A percentile compares a stretch with the other conserved stretches of the same genome.
Evolutionary conservation across 2,888 invertebrate genomes (phyloP).

Genomic region (Torymus aiolomorphi): DNA sequence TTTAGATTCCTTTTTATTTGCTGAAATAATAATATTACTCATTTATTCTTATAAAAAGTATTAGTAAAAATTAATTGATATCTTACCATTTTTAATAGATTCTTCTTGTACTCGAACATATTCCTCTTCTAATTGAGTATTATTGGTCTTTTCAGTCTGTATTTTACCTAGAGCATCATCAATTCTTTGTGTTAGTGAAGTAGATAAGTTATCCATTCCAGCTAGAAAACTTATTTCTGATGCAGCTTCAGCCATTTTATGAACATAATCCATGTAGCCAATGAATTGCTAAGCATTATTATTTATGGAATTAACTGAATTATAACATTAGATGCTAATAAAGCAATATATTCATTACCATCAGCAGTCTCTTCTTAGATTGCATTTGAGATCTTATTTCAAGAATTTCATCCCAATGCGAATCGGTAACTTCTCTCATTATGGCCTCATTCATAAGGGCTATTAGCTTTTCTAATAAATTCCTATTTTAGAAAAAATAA

Average conservation of each 20-base stretch:
- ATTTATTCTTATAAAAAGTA: background rate
- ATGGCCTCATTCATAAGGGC: conserved; percentile 67
- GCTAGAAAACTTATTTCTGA: conserved; percentile 69
- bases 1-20: conserved; percentile 37
- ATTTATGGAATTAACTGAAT: conserved; percentile 24
- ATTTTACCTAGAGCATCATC: conserved; percentile 69
- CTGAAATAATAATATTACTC: conserved; percentile 26
- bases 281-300: conserved; percentile 65
- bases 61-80: background rate
- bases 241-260: conserved; percentile 70
- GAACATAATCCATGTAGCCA: conserved; percentile 69
- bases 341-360: conserved; percentile 60
- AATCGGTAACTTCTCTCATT: conserved; percentile 64
- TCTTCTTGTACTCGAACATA: conserved; percentile 66
- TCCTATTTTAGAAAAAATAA: conserved; percentile 60
- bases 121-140: conserved; percentile 66
- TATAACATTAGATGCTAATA: conserved; percentile 11
- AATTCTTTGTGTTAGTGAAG: conserved; percentile 67
- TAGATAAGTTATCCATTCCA: conserved; percentile 71
- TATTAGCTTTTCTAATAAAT: conserved; percentile 66
- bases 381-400: conserved; percentile 66
- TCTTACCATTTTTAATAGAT: conserved; percentile 49
- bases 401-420: conserved; percentile 70
- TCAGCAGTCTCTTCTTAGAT: conserved; percentile 66
- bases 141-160: conserved; percentile 62